Percentiles rank a stretch among this genome's conserved stretches.
Evolutionary conservation across 1,140 invertebrate genomes (phyloP).

Genomic region (Pogonomyrmex californicus): DNA sequence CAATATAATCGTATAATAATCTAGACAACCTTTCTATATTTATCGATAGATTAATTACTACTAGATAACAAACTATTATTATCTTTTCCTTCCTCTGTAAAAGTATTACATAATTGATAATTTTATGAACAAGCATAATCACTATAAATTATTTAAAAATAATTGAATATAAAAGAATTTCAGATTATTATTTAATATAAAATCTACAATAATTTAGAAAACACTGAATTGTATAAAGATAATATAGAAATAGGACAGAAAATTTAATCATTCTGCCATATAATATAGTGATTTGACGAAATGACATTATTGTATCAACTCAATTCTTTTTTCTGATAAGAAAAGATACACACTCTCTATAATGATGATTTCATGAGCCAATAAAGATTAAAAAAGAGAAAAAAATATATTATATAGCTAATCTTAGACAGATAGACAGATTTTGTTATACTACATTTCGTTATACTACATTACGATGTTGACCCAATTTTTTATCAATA

Average conservation of each 20-base stretch:
- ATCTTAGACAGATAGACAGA: no score
- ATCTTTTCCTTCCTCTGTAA: not conserved
- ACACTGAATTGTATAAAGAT: not conserved
- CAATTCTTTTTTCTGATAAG: not conserved
- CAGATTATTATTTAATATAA: not conserved
- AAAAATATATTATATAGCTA: not conserved
- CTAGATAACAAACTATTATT: not conserved
- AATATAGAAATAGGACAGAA: not conserved
- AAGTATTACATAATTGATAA: not conserved
- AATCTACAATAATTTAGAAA: not conserved
- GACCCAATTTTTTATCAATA: not conserved
- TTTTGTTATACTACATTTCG: not conserved
- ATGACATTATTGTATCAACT: conserved; percentile 17
- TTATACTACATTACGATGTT: not conserved
- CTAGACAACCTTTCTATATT: conserved; percentile 28
- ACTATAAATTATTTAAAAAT: conserved; percentile 10
- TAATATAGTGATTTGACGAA: not conserved
- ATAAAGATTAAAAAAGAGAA: not conserved
- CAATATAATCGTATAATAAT: not conserved
- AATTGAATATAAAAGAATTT: not conserved
- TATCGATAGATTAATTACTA: not conserved
- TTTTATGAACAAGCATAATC: not conserved
- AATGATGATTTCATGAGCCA: conserved; percentile 17
- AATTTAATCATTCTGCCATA: not conserved
- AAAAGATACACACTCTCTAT: not conserved